Conservation (phyloP, 2,113 vertebrate genomes). For the Pelecanus crispus region DNA sequence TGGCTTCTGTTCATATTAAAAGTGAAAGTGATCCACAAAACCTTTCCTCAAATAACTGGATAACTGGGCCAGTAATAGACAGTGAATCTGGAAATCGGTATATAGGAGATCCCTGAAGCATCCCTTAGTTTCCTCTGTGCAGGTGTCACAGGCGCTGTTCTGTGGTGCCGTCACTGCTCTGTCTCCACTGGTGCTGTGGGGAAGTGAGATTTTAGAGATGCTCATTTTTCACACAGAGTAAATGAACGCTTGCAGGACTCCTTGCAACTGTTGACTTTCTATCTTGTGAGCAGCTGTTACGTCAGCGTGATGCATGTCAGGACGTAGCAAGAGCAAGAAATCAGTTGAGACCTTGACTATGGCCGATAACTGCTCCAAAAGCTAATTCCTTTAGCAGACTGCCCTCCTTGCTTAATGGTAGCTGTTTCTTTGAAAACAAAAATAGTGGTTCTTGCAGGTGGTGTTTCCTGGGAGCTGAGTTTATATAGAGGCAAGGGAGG, state of each 20-base stretch:
- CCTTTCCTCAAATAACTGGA: background rate
- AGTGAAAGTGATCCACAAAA: background rate
- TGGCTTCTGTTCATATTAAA: background rate
- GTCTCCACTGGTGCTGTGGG: background rate
- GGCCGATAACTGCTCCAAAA: background rate
- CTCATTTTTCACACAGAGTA: background rate
- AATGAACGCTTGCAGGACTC: background rate
- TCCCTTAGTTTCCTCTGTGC: background rate
- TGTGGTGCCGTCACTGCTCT: background rate
- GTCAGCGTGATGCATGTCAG: background rate
- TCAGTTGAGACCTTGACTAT: background rate
- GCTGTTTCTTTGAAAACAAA: background rate
- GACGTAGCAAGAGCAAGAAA: background rate
- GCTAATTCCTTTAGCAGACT: background rate
- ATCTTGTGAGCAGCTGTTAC: background rate
- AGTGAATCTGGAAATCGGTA: background rate
- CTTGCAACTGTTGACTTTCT: background rate
- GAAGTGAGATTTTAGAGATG: background rate
- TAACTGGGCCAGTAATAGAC: background rate
- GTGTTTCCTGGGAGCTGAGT: background rate
- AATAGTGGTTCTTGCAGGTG: background rate
- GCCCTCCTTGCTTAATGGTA: background rate
- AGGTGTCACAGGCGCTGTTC: too few species aligned
- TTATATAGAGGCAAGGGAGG: background rate
- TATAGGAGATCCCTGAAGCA: too few species aligned